These are phyloP conservation scores for Selene dorsalis DNA, from an alignment of 2,797 vertebrate genomes.

Conservation along the genomic window DNA sequence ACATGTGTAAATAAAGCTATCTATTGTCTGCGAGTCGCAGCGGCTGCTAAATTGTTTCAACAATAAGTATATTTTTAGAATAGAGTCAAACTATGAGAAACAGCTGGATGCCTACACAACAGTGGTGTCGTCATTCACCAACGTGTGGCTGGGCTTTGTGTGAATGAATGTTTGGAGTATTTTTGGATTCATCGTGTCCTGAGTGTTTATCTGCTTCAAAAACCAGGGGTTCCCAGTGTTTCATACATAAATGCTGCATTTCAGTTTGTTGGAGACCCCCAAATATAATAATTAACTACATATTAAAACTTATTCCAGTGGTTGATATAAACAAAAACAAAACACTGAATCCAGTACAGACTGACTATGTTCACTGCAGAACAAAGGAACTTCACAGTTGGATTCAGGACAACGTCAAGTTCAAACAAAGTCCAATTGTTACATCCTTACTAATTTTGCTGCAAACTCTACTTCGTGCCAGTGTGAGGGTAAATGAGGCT, in stretches of 20 bases:
- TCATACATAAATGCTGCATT: not conserved
- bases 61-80: not conserved
- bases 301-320: not conserved
- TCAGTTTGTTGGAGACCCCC: not conserved
- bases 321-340: not conserved
- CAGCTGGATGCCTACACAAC: not conserved
- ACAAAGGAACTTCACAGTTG: not conserved
- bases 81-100: not conserved
- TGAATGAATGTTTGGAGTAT: not conserved
- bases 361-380: not conserved
- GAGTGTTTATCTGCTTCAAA: slow-evolving; percentile 16
- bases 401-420: not conserved
- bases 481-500: not conserved
- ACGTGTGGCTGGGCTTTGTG: not conserved
- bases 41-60: slow-evolving; percentile 13
- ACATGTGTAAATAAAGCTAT: slow-evolving; percentile 32
- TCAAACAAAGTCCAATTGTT: not conserved
- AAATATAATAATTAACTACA: not conserved
- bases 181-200: not conserved
- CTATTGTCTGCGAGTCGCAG: slow-evolving; percentile 10
- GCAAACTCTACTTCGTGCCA: not conserved
- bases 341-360: not conserved
- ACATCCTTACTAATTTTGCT: not conserved
- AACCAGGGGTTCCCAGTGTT: not conserved
- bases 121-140: not conserved